A percentile compares a stretch with the other conserved stretches of the same genome.
phyloP scores from a whole-genome alignment of 2,888 invertebrate species.

The Psococerastis gibbosa region DNA sequence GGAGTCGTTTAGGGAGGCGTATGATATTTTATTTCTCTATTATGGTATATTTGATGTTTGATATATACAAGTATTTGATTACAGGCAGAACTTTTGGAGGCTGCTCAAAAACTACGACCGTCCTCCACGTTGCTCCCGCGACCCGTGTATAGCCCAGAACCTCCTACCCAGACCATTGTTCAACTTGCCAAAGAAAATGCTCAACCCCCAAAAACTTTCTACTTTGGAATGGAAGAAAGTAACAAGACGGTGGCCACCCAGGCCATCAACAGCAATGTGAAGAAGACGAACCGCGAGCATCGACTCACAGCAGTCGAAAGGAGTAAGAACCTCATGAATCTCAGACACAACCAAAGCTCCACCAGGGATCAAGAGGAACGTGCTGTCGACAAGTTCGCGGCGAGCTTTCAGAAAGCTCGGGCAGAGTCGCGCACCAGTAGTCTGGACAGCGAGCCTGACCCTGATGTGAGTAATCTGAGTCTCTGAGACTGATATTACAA shows the following conservation, averaged over 20 bases:
- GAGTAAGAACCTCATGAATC: slow-evolving; percentile 18
- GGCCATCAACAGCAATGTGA: background rate
- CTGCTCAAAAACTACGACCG: slow-evolving; percentile 28
- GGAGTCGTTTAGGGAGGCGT: too few species aligned
- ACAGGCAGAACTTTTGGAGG: slow-evolving; percentile 29
- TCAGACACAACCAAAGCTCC: slow-evolving; percentile 23
- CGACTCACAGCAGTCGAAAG: slow-evolving; percentile 14
- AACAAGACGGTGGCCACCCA: slow-evolving; percentile 11
- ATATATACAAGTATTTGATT: too few species aligned
- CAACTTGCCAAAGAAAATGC: slow-evolving; percentile 13
- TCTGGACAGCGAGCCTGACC: slow-evolving; percentile 5
- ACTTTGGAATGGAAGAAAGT: slow-evolving; percentile 55
- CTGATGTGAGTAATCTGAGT: slow-evolving; percentile 13
- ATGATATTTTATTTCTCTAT: too few species aligned
- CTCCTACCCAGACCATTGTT: slow-evolving; percentile 2
- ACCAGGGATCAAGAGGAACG: slow-evolving; percentile 17
- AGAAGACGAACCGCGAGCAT: slow-evolving; percentile 9
- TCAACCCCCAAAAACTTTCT: slow-evolving; percentile 39
- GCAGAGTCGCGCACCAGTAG: slow-evolving; percentile 9
- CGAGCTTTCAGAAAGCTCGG: slow-evolving; percentile 19
- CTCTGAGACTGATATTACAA: too few species aligned
- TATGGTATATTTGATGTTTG: too few species aligned
- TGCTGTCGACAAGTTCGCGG: slow-evolving; percentile 24
- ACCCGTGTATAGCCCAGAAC: slow-evolving; percentile 19
- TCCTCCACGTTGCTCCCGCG: slow-evolving; percentile 30